phyloP scores from a whole-genome alignment of 2,888 invertebrate genomes.

The Hypena proboscidalis region DNA sequence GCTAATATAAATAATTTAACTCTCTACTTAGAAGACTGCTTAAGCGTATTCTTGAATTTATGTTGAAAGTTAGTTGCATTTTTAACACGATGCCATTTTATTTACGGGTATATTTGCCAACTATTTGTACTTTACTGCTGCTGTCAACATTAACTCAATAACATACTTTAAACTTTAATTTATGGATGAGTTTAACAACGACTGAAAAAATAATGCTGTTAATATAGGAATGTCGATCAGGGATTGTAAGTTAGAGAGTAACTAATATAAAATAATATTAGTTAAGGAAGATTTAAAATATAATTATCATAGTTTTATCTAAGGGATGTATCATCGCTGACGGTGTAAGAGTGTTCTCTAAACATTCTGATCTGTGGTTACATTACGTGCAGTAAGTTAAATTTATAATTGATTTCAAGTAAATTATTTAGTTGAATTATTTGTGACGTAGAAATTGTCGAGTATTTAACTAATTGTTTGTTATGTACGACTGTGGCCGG shows the following conservation, averaged over 20 bases:
- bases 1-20: background rate
- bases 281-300: too few species aligned
- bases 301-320: too few species aligned
- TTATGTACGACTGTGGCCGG: constrained; percentile 31
- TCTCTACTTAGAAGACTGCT: background rate
- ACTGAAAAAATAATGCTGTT: too few species aligned
- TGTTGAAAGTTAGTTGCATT: background rate
- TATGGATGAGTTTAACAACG: background rate
- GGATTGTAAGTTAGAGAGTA: too few species aligned
- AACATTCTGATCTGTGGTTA: constrained; percentile 20
- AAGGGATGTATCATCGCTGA: too few species aligned
- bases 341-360: constrained; percentile 38
- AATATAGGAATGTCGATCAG: too few species aligned
- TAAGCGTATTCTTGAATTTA: background rate
- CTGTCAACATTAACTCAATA: background rate
- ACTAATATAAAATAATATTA: too few species aligned
- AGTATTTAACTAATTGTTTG: constrained; percentile 32
- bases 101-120: constrained; percentile 7
- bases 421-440: constrained; percentile 41
- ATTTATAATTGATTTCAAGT: constrained; percentile 35
- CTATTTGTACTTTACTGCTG: background rate
- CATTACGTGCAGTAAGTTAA: constrained; percentile 28
- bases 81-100: constrained; percentile 26
- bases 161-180: background rate
- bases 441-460: constrained; percentile 28